Evolutionary conservation across 2,113 vertebrate species (phyloP), one percentile per base, ranked within the genome.

Genomic region (Cnemophilus loriae): DNA sequence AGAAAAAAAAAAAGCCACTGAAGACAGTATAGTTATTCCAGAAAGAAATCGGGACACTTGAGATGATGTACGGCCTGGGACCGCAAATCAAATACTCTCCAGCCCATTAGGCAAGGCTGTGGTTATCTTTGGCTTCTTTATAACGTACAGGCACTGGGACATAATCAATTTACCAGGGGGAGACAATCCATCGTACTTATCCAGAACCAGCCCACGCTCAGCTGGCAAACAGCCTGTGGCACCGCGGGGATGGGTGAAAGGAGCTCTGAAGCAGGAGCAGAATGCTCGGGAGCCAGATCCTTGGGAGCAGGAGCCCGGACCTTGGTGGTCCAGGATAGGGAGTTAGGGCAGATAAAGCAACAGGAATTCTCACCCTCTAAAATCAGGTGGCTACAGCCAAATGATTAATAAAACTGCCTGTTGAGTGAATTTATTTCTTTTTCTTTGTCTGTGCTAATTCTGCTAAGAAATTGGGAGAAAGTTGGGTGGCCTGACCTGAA

Each of bases 51-150:
- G 0, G 94, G 49, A 92, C 88, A 84, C 86, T 92, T 85, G 88
- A 77, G 73, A 95, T 94, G 87, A 97, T 88, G 71, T 83, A 96
- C 52, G 3, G 75, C 87, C 69, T 69, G 65, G 86, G 73, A 96
- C 88, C 79, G 65, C 71, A 95, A 85, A 95, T 94, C 92, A 93
- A 96, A 95, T 73, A 88, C 77, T 95, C 96, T 95, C 83, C 93
- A 96, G 86, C 89, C 95, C 95, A 92, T 96, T 96, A 94, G 90
- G 96, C 95, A 95, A 93, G 90, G 71, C 92, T 87, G 92, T 92
- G 86, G 93, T 95, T 95, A 95, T 95, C 87, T 92, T 92, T 94
- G 96, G 88, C 80, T 96, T 87, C 90, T 92, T 68, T 87, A 65
- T 85, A 95, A 84, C 2, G 1, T 78, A 93, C 76, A 82, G 92